Conservation (phyloP, 2,888 invertebrate species). For the Xestia ashworthii region DNA sequence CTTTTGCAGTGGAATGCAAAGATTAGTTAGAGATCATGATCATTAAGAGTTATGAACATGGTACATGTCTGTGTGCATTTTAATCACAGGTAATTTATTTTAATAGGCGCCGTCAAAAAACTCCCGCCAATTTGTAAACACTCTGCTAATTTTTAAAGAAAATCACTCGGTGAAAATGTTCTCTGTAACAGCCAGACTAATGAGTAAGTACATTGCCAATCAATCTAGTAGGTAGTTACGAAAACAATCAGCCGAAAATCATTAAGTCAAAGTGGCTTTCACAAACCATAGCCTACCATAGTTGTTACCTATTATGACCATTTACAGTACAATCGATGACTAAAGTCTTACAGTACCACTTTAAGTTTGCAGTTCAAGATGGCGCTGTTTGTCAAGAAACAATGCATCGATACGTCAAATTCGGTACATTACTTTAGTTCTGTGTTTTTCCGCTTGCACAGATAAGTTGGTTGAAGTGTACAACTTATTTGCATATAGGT, state of each 20-base stretch:
- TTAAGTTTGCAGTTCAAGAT: background rate
- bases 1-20: background rate
- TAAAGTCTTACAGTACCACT: constrained; percentile 12
- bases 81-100: background rate
- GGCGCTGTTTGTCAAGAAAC: background rate
- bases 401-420: background rate
- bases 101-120: background rate
- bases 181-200: constrained; percentile 26
- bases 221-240: constrained; percentile 58
- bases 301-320: constrained; percentile 34
- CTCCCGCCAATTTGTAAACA: background rate
- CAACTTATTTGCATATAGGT: constrained; percentile 49
- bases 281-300: constrained; percentile 35
- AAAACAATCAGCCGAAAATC: constrained; percentile 64
- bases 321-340: constrained; percentile 51
- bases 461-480: background rate
- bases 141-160: background rate
- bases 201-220: constrained; percentile 55
- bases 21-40: background rate
- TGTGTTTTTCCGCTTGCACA: background rate
- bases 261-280: constrained; percentile 63
- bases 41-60: background rate
- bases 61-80: background rate
- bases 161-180: background rate
- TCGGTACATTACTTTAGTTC: background rate